Conservation (phyloP, 2,888 invertebrate genomes). For the Drepanosiphum platanoidis region DNA sequence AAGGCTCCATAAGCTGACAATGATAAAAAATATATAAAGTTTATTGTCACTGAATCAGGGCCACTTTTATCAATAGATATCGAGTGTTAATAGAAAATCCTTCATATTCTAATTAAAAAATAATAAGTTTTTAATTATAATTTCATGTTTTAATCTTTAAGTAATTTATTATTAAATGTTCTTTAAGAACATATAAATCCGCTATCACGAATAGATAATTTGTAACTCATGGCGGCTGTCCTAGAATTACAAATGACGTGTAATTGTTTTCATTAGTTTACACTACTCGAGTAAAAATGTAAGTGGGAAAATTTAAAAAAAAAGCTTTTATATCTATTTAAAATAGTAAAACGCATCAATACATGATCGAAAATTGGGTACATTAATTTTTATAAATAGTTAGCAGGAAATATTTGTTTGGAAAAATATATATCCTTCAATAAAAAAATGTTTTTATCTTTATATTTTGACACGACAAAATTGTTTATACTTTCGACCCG, state of each 20-base stretch:
- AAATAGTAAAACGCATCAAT: no score
- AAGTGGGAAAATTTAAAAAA: background rate
- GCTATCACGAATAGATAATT: constrained; percentile 2
- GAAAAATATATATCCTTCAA: no score
- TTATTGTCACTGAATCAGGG: constrained; percentile 42
- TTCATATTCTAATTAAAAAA: constrained; percentile 21
- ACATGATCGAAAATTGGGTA: no score
- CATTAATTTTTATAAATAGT: no score
- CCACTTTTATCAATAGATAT: background rate
- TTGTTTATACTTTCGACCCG: no score
- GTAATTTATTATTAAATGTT: constrained; percentile 12
- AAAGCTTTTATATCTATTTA: no score
- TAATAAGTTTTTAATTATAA: background rate
- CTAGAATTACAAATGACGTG: no score
- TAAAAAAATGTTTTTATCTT: no score
- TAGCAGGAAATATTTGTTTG: no score
- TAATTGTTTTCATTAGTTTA: background rate
- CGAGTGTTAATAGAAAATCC: constrained; percentile 19
- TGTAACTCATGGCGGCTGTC: background rate
- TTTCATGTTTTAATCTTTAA: background rate
- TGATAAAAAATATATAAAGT: constrained; percentile 23
- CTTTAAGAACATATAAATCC: background rate
- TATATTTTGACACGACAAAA: no score
- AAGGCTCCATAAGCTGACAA: constrained; percentile 30
- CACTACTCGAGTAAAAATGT: background rate